phyloP scores from a whole-genome alignment of 2,797 vertebrate genomes.

The Fringilla coelebs region DNA sequence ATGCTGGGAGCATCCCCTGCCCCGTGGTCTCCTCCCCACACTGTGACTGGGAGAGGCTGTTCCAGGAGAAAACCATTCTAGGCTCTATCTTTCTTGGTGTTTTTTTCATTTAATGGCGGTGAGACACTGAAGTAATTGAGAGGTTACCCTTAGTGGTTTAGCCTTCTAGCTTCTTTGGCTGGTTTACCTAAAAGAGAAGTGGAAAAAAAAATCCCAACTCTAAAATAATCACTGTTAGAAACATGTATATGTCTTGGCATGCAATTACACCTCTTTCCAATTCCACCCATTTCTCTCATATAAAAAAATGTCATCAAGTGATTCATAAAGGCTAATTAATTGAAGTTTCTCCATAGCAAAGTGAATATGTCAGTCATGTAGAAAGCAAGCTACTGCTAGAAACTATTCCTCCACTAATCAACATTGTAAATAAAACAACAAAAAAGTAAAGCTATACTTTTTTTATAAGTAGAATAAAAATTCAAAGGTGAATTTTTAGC shows the following conservation, averaged over 20 bases:
- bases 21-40: rapidly evolving
- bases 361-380: neutral
- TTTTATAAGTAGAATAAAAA: neutral
- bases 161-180: neutral
- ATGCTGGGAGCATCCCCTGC: neutral
- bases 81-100: neutral
- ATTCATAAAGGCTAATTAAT: neutral
- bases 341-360: neutral
- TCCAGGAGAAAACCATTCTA: neutral
- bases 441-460: neutral
- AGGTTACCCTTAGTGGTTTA: neutral
- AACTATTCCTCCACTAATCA: neutral
- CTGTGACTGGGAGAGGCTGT: neutral
- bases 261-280: neutral
- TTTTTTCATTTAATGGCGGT: neutral
- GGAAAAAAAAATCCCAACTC: neutral
- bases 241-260: neutral
- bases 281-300: neutral
- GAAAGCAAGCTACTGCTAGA: neutral
- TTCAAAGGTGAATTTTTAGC: neutral
- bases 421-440: neutral
- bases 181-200: neutral
- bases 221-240: neutral
- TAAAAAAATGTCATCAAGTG: neutral
- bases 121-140: neutral